Evolutionary conservation across 2,888 invertebrate species (phyloP), one percentile per base, ranked within the genome.

Genomic region (Drosophila paramelanica): DNA sequence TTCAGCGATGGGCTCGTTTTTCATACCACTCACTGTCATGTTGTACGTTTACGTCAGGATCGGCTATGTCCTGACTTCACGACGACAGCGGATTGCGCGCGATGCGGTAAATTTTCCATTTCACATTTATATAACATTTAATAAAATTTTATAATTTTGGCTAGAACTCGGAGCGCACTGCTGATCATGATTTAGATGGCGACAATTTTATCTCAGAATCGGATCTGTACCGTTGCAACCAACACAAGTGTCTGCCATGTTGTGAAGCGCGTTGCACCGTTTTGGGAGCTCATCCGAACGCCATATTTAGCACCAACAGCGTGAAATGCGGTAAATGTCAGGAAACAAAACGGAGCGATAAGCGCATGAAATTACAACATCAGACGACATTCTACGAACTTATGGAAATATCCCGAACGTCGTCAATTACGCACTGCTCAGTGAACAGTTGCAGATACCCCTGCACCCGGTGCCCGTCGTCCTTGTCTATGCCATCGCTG

Each of bases 1-100:
- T 91, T 98, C 98, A 0, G 98, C 98, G 11, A 96, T 97, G 95
- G 97, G 98, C 0, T 98, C 98, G 5, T 99, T 99, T 94, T 99
- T 98, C 93, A 94, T 98, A 31, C 99, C 99, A 0, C 96, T 98
- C 94, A 94, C 96, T 27, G 97, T 99, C 20, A 98, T 99, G 98
- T 94, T 98, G 38, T 97, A 97, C 90, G 97, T 98, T n/a, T 99
- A 99, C 92, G 95, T 96, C 13, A 94, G 96, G 90, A 97, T 99
- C 91, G 97, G 96, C 1, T 96, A 96, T 89, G 96, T 97, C 43
- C 95, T 97, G 36, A 96, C 96, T 2, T 94, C 95, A 73, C 93
- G 97, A 53, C 96, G 97, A 79, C 96, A 96, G 77, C 95, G 96
- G 42, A 92, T 95, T 87, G 94, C 94, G 33, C 94, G 95, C 62